Evolutionary conservation across 2,113 vertebrate species (phyloP), one percentile per base, ranked within the genome.

Genomic region (Puffinus mauretanicus): DNA sequence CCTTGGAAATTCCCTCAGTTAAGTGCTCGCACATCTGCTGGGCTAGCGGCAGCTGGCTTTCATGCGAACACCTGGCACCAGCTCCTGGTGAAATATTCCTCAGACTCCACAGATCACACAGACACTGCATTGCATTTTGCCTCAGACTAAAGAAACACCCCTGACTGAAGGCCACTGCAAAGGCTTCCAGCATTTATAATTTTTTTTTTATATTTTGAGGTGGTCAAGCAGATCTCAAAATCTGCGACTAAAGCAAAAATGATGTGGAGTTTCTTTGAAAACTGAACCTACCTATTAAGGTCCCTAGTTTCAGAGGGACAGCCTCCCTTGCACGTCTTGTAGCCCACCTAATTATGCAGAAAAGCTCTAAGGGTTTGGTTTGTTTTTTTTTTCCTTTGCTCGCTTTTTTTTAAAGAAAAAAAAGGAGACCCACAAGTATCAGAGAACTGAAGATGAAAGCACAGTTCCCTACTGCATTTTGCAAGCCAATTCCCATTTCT

Each of bases 11-110:
- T 82, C 84, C 81, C 46, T 70, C 32, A 25, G 32, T 86, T 57
- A 73, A 94, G 70, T 81, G 76, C 60, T 71, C 65, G 42, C 29
- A 87, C 81, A 95, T 88, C 91, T 95, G 66, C 78, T 89, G 42
- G 58, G 58, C 64, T 52, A 85, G 61, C 5, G 7, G 58, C 94
- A 93, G 58, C 91, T 95, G 89, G 30, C 38, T 94, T 76, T 84
- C 54, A 11, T 27, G 55, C 1, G 7, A 91, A 66, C 70, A 87
- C 17, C 93, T 94, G 84, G 51, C 62, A 91, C 66, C 57, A 77
- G 14, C 54, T 95, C 60, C 75, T 71, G n/a, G 55, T 78, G 61
- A 92, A 89, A 76, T 40, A 58, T n/a, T 82, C 73, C 82, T 90
- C 70, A 91, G 18, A 19, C 26, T 66, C 49, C 66, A 29, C 36